Evolutionary conservation across 2,797 vertebrate genomes (phyloP), one percentile per base, ranked within the genome.

Genomic region (Cynopterus sphinx): DNA sequence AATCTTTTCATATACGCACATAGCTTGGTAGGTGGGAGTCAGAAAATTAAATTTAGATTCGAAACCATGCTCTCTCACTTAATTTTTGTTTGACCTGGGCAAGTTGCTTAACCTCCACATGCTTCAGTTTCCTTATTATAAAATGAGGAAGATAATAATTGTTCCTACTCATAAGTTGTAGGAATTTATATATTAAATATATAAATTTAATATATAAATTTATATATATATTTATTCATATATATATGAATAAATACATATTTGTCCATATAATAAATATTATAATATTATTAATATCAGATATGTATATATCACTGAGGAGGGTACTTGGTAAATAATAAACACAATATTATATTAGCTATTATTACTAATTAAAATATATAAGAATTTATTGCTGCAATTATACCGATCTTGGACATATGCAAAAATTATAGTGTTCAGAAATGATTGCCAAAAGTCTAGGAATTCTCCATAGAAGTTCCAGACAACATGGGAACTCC

Each of bases 401-500:
- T 53, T 70, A 74, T 41, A n/a, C 22, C 28, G 9, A 79, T 87
- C 26, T 92, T 70, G 46, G 8, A 78, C 15, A 49, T n/a, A 41
- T 65, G 5, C 68, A 90, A 82, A 86, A 94, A 28, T 28, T 41
- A 4, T 53, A 15, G 22, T 63, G 3, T 94, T 70, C 49, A 33
- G 77, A 88, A 70, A 55, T 67, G 28, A 88, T 67, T 87, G 22
- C 24, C 68, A 78, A 84, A 31, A 92, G 59, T 87, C n/a, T 24
- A 83, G 19, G 6, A 88, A 78, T 84, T 87, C 49, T 96, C 96
- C 31, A 43, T 33, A 96, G 39, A 89, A 65, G 89, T 83, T 88
- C 33, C 39, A 96, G 19, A 90, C 0, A 75, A 19, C 21, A 24
- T 11, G 78, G 39, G 53, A 75, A 86, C 7, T 86, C 53, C 6